Evolutionary conservation across 2,113 vertebrate genomes (phyloP), one percentile per base, ranked within the genome.

Genomic region (Gymnarchus niloticus): DNA sequence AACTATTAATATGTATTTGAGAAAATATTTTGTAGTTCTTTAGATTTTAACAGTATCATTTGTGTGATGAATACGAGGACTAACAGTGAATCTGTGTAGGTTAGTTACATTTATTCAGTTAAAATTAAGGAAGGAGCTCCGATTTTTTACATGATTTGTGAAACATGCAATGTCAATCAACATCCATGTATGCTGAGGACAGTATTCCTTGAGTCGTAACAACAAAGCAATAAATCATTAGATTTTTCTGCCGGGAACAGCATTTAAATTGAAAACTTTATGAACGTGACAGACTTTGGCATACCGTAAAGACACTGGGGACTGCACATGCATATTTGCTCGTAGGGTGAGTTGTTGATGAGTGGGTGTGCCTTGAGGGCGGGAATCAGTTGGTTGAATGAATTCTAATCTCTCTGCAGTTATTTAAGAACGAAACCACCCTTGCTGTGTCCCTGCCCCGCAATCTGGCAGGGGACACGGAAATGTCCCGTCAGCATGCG

Each of bases 401-500:
- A 17, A 73, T 41, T 41, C 10, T 17, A 17, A 69, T 69, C 17
- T 69, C 8, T 69, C 28, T 69, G 65, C 65, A 19, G 5, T 37
- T 37, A 2, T 69, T 69, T 37, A 69, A 17, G 61, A 14, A 33
- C 28, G 19, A 73, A 37, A 5, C 65, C n/a, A n/a, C n/a, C 61
- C 14, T 19, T 37, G 25, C 12, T 69, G 73, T 77, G 6, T 54
- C 6, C 28, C 28, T 46, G 41, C 21, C 2, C 17, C 8, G 33
- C 28, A 80, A 57, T 37, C 12, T 23, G 33, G 19, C 51, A 80
- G 12, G 10, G n/a, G 46, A 84, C 57, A 28, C 6, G 10, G 52
- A 77, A 85, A 48, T 54, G 84, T 85, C 28, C 19, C 9, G 28
- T 78, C 84, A 78, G 84, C 69, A 56, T 41, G 23, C 59, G 17